These are phyloP conservation scores for Macrostomum cliftonense DNA, from an alignment of 2,888 invertebrate species.

Conservation along the genomic window DNA sequence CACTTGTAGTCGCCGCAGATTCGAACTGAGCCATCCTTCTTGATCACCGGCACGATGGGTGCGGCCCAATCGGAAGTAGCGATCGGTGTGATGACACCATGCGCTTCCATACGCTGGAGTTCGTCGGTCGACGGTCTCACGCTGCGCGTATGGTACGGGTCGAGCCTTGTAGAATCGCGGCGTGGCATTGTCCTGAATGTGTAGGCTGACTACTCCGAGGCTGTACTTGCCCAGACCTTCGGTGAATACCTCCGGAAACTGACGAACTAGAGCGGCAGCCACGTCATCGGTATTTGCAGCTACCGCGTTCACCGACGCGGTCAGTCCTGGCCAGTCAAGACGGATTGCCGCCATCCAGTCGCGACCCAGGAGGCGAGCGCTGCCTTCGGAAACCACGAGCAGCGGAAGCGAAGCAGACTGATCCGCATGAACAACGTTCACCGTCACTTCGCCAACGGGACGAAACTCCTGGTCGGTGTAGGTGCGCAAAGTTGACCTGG, in stretches of 20 bases:
- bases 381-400: background rate
- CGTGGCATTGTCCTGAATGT: background rate
- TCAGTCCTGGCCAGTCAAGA: background rate
- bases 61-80: no score
- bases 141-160: slow-evolving; percentile 14
- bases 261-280: background rate
- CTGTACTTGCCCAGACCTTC: slow-evolving; percentile 4
- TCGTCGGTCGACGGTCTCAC: background rate
- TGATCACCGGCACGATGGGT: no score
- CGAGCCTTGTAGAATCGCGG: slow-evolving; percentile 15
- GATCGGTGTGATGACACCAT: no score
- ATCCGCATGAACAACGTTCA: no score
- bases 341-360: background rate
- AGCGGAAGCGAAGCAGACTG: no score
- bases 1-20: no score
- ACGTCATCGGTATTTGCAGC: background rate
- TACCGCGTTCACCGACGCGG: background rate
- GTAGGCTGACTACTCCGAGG: background rate
- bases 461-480: no score
- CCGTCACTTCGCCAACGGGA: no score
- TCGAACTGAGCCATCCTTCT: no score
- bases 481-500: no score
- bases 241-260: background rate
- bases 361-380: no score
- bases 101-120: no score